Base-by-base conservation (phyloP, 2,113 vertebrate genomes). In the Pygoscelis antarcticus region DNA sequence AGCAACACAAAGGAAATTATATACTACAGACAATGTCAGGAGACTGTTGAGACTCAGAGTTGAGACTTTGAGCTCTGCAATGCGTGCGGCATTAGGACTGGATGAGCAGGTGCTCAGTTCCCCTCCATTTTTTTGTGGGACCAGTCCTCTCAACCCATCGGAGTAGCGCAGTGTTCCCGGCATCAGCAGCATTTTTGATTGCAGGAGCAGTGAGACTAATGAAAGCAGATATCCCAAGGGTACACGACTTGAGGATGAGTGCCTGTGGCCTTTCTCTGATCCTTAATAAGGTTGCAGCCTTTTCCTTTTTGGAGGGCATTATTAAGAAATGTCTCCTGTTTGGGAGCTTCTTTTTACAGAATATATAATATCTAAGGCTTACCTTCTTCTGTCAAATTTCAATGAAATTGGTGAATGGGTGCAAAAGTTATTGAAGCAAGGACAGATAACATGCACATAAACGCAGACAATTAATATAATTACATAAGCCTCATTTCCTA, bases 61-160 rank as follows among this genome's bases (percentile, higher is more conserved):
- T 34, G 49, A 87, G 40, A 44, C 19, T 51, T 46, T 9, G 30
- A 75, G 15, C 27, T 70, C 42, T 10, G 16, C 23, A 83, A 14
- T 0, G 0, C 10, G 2, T 7, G 1, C 22, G 17, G 36, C 7
- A 3, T 58, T 90, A 75, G 52, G 26, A 64, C 7, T 74, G 76
- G 22, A 55, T 47, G 32, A 80, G 18, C 27, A 65, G 8, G 2
- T 78, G 10, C 13, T 88, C 38, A 60, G 3, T 71, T 87, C 6
- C 5, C 11, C 34, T 72, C 10, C 14, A 1, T 2, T 62, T 17
- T 60, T 92, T 29, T 40, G 30, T 44, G 34, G 27, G 25, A 54
- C 9, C 8, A 32, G 34, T 83, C 9, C 10, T 83, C 44, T 68
- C 18, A 46, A 20, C 3, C 8, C 18, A 3, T 15, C 3, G 2